These are phyloP conservation scores for Microctenopoma steveboyesi DNA, from an alignment of 2,797 vertebrate species.

Conservation along the genomic window DNA sequence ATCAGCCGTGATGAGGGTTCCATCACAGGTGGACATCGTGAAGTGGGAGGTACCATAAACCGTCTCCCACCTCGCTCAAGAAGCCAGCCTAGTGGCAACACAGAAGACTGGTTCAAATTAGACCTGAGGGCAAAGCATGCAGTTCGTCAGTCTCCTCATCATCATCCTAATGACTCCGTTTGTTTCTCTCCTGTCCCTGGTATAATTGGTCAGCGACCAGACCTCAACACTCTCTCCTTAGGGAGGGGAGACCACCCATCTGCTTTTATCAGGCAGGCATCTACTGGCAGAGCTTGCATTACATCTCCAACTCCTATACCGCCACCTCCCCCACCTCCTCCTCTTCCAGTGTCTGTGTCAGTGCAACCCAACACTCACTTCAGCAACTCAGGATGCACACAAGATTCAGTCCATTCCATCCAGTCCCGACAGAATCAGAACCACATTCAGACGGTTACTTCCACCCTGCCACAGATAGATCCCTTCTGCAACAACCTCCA, in stretches of 20 bases:
- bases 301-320: slow-evolving; percentile 85
- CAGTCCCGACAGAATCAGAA: slow-evolving; percentile 85
- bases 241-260: slow-evolving; percentile 90
- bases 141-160: slow-evolving; percentile 77
- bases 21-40: slow-evolving; percentile 40
- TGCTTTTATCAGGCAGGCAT: slow-evolving; percentile 88
- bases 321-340: slow-evolving; percentile 84
- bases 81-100: slow-evolving; percentile 70
- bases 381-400: slow-evolving; percentile 86
- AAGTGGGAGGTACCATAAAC: slow-evolving; percentile 42
- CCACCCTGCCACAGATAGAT: slow-evolving; percentile 80
- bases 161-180: slow-evolving; percentile 86
- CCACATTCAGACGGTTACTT: slow-evolving; percentile 81
- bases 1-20: slow-evolving; percentile 45
- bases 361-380: slow-evolving; percentile 74
- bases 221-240: slow-evolving; percentile 88
- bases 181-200: slow-evolving; percentile 92
- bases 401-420: slow-evolving; percentile 81
- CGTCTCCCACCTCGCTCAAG: slow-evolving; percentile 70
- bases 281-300: slow-evolving; percentile 82
- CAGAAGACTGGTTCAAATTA: slow-evolving; percentile 78
- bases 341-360: slow-evolving; percentile 70
- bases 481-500: slow-evolving; percentile 83
- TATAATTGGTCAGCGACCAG: slow-evolving; percentile 88
- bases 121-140: slow-evolving; percentile 73